Percentiles rank a stretch among this genome's conserved stretches.
These are phyloP conservation scores for Neuroterus valhalla DNA, from an alignment of 1,140 invertebrate species.

Conservation along the genomic window DNA sequence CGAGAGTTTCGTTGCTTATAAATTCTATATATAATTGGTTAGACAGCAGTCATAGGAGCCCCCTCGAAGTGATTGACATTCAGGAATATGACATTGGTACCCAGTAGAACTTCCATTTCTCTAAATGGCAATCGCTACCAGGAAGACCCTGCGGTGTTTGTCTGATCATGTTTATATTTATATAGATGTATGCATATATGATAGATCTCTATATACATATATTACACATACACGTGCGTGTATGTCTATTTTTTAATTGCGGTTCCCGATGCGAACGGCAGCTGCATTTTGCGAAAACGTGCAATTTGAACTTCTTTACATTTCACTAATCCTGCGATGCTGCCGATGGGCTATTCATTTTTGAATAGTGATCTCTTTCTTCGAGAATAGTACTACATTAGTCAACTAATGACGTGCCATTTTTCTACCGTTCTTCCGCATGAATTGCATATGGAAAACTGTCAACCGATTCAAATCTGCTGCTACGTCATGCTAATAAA, in stretches of 20 bases:
- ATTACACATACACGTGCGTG: slow-evolving; percentile 46
- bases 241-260: slow-evolving; percentile 15
- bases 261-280: slow-evolving; percentile 27
- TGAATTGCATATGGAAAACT: background rate
- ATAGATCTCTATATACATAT: slow-evolving; percentile 43
- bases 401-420: slow-evolving; percentile 12
- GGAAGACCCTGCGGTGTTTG: too few species aligned
- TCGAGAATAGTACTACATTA: too few species aligned
- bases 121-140: too few species aligned
- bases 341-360: slow-evolving; percentile 5
- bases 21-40: too few species aligned
- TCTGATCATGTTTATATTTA: too few species aligned
- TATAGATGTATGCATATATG: too few species aligned
- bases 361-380: too few species aligned
- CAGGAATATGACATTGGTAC: too few species aligned
- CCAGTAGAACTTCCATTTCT: too few species aligned
- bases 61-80: too few species aligned
- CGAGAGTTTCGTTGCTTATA: slow-evolving; percentile 29
- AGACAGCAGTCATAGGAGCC: too few species aligned
- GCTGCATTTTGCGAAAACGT: slow-evolving; percentile 31
- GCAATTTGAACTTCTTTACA: slow-evolving; percentile 46
- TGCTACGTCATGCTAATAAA: slow-evolving; percentile 38
- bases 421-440: slow-evolving; percentile 4
- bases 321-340: slow-evolving; percentile 44
- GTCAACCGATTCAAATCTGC: slow-evolving; percentile 31